A percentile compares a stretch with the other conserved stretches of the same genome.
Evolutionary conservation across 2,797 vertebrate species (phyloP).

Genomic region (Octomys mimax): DNA sequence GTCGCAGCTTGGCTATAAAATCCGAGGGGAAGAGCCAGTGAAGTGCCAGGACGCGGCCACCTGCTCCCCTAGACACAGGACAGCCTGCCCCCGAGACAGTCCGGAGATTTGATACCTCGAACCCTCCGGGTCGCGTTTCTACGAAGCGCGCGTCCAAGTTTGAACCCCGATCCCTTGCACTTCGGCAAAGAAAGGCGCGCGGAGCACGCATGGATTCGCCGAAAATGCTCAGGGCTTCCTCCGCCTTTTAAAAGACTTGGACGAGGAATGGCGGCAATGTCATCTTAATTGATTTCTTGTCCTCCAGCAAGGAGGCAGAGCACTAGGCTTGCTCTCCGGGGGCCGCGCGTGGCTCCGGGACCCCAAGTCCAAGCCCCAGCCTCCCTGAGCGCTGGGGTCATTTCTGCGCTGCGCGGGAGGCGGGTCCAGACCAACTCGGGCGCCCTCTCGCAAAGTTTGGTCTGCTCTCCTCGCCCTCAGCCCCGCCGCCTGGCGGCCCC

Average conservation of each 20-base stretch:
- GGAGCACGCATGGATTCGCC: background rate
- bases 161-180: background rate
- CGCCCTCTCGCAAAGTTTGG: constrained; percentile 73
- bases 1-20: constrained; percentile 66
- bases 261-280: background rate
- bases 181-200: background rate
- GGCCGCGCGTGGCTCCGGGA: background rate
- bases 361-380: background rate
- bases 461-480: background rate
- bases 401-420: background rate
- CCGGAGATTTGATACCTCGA: background rate
- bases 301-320: background rate
- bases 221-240: background rate
- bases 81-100: background rate
- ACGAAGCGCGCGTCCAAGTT: constrained; percentile 50
- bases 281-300: background rate
- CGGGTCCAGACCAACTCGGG: background rate
- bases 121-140: background rate
- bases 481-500: constrained; percentile 52
- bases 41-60: background rate
- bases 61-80: background rate
- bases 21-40: background rate
- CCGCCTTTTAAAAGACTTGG: constrained; percentile 67
- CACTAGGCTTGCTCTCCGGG: background rate
- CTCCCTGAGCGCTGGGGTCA: background rate